A percentile compares a stretch with the other conserved stretches of the same genome.
These are phyloP conservation scores for Elephantulus edwardii DNA, from an alignment of 2,113 vertebrate genomes.

Conservation along the genomic window DNA sequence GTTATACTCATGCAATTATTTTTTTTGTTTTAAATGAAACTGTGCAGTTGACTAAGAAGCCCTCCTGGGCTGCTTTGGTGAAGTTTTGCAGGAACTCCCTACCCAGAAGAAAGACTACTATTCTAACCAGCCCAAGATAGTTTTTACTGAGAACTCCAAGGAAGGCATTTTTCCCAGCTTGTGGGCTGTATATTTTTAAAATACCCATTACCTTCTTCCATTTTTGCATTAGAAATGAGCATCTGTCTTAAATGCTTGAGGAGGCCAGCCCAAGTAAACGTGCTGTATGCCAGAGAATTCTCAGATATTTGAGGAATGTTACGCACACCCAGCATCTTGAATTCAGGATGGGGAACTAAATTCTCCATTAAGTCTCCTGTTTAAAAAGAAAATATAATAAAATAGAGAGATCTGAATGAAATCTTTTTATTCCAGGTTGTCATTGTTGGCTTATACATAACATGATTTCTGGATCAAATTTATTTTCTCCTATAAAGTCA, in stretches of 20 bases:
- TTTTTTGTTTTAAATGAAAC: constrained; percentile 10
- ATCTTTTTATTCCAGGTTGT: background rate
- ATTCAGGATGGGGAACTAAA: constrained; percentile 93
- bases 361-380: constrained; percentile 92
- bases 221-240: constrained; percentile 93
- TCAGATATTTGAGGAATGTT: constrained; percentile 94
- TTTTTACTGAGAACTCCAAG: constrained; percentile 20
- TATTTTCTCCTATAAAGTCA: constrained; percentile 1
- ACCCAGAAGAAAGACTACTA: constrained; percentile 29
- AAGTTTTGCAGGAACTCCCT: background rate
- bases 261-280: constrained; percentile 93
- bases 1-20: background rate
- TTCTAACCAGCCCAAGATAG: background rate
- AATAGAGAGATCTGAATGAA: constrained; percentile 22
- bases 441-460: background rate
- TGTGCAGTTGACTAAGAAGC: background rate
- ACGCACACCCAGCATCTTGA: constrained; percentile 91
- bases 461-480: background rate
- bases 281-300: constrained; percentile 89
- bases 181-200: constrained; percentile 69
- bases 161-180: constrained; percentile 30
- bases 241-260: constrained; percentile 96
- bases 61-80: background rate
- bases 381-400: constrained; percentile 58
- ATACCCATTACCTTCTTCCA: constrained; percentile 92